These are phyloP conservation scores for Lagenorhynchus albirostris DNA, from an alignment of 2,113 vertebrate species.

Conservation along the genomic window DNA sequence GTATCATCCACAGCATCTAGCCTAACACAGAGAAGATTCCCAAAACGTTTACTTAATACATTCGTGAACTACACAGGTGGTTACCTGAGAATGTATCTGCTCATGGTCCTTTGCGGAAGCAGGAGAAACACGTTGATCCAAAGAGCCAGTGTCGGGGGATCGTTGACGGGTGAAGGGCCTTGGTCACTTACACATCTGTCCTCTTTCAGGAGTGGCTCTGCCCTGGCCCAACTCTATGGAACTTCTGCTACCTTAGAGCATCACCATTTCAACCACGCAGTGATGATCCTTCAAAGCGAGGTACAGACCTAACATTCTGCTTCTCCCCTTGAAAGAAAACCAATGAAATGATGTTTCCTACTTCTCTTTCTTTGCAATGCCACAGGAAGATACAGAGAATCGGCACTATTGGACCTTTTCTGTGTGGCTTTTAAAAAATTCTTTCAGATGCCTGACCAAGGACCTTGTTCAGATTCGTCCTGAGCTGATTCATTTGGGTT, in stretches of 20 bases:
- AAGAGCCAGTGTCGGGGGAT: background rate
- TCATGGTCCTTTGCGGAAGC: background rate
- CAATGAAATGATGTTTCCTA: background rate
- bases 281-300: slow-evolving; percentile 99
- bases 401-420: background rate
- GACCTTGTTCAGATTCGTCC: background rate
- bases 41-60: background rate
- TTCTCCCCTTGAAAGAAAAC: background rate
- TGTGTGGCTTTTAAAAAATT: background rate
- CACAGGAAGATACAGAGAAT: background rate
- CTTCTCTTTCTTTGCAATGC: background rate
- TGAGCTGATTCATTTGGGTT: background rate
- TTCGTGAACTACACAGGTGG: background rate
- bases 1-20: background rate
- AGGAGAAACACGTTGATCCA: background rate
- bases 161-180: rapidly evolving
- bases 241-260: slow-evolving; percentile 98
- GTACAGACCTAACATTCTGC: slow-evolving; percentile 78
- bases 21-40: background rate
- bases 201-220: slow-evolving; percentile 93
- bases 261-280: slow-evolving; percentile 99
- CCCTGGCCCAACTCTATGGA: slow-evolving; percentile 96
- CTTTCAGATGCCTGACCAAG: background rate
- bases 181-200: background rate
- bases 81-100: background rate